Conservation (phyloP, 92 coral and sea anemone genomes). For the Blastomussa wellsi region DNA sequence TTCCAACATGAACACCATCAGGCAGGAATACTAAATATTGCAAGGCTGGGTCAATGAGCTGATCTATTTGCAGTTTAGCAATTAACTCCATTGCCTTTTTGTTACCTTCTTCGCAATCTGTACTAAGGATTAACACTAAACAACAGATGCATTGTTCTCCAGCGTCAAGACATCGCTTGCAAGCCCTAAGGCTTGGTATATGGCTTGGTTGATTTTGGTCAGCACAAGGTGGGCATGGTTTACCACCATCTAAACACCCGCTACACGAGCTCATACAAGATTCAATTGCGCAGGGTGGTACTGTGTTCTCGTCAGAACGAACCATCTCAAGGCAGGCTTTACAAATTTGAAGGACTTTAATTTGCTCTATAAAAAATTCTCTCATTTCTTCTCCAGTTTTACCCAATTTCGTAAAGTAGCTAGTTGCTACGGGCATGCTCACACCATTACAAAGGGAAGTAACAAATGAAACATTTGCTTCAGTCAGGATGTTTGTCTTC, state of each 20-base stretch:
- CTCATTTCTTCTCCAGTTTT: slow-evolving; percentile 45
- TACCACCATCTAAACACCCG: slow-evolving; percentile 17
- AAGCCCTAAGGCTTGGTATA: slow-evolving; percentile 26
- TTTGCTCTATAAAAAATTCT: slow-evolving; percentile 28
- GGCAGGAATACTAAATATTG: slow-evolving; percentile 45
- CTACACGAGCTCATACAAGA: background rate
- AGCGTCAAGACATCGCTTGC: slow-evolving; percentile 10
- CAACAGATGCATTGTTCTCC: background rate
- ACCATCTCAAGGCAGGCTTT: slow-evolving; percentile 38
- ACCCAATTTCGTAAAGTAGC: slow-evolving; percentile 28
- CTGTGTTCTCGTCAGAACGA: slow-evolving; percentile 47
- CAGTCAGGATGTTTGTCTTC: slow-evolving; percentile 34
- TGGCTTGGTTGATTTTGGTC: slow-evolving; percentile 18
- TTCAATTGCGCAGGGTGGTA: background rate
- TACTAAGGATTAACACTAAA: background rate
- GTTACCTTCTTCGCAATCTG: background rate
- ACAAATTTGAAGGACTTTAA: slow-evolving; percentile 41
- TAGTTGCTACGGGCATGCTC: slow-evolving; percentile 44
- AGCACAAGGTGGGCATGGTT: slow-evolving; percentile 25
- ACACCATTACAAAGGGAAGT: slow-evolving; percentile 27
- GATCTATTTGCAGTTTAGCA: background rate
- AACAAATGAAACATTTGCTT: slow-evolving; percentile 46
- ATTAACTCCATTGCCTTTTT: background rate
- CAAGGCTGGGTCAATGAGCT: background rate
- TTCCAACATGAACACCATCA: slow-evolving; percentile 58